A percentile compares a stretch with the other conserved stretches of the same genome.
phyloP scores from a whole-genome alignment of 92 coral and sea anemone species.

The Chrysogorgia sp. region DNA sequence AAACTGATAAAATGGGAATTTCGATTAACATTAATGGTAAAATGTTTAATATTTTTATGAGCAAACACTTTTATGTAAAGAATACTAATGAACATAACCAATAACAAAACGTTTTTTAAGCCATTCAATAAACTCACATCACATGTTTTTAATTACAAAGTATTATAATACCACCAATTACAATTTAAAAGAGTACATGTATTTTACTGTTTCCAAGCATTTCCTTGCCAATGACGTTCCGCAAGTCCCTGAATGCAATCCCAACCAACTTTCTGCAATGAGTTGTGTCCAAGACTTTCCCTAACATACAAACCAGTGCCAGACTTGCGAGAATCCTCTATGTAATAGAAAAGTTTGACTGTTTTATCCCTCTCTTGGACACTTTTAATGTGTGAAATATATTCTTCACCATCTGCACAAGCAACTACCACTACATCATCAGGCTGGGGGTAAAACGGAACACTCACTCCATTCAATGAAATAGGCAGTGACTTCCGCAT shows the following conservation, averaged over 20 bases:
- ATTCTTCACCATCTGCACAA: constrained; percentile 35
- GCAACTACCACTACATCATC: constrained; percentile 24
- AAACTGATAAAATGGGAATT: too few relatives aligned
- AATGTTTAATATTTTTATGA: too few relatives aligned
- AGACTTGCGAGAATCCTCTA: too few relatives aligned
- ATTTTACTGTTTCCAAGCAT: constrained; percentile 38
- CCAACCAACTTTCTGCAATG: constrained; percentile 27
- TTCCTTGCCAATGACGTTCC: constrained; percentile 44
- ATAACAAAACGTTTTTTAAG: too few relatives aligned
- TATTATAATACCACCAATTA: too few relatives aligned
- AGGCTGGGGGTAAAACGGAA: constrained; percentile 46
- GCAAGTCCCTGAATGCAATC: constrained; percentile 35
- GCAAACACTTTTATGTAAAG: too few relatives aligned
- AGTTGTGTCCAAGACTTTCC: constrained; percentile 46
- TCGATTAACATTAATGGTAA: too few relatives aligned
- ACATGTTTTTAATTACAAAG: too few relatives aligned
- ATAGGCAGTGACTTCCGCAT: constrained; percentile 8
- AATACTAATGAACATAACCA: too few relatives aligned
- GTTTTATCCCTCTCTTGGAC: constrained; percentile 42
- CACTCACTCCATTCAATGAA: background rate
- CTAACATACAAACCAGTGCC: constrained; percentile 24
- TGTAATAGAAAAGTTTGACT: constrained; percentile 11
- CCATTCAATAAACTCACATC: too few relatives aligned
- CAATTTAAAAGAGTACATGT: too few relatives aligned
- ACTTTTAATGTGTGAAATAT: constrained; percentile 22